Conservation (phyloP, 2,888 invertebrate genomes). For the Xestia c-nigrum region DNA sequence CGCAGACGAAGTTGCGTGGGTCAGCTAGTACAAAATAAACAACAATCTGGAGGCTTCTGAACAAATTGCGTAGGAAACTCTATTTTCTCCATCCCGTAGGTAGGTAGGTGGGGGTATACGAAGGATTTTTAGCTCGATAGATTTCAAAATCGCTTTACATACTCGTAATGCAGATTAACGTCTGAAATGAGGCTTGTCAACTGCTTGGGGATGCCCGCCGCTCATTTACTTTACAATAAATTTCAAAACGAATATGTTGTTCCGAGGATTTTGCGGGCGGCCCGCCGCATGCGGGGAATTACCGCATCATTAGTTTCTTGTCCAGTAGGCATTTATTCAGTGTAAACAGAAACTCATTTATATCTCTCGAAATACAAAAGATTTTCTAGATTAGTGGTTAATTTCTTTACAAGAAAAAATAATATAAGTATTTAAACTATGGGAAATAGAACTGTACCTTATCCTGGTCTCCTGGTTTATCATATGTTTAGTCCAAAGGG, state of each 20-base stretch:
- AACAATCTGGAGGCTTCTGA: not conserved
- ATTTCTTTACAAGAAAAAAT: not conserved
- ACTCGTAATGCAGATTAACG: not conserved
- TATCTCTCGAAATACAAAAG: not conserved
- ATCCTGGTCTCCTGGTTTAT: not conserved
- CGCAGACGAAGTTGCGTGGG: no score
- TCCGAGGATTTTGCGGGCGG: no score
- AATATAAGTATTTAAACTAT: not conserved
- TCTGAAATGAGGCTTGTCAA: not conserved
- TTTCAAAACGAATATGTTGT: not conserved
- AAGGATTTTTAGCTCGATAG: not conserved
- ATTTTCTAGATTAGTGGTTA: not conserved
- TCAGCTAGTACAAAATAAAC: not conserved
- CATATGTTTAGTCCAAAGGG: not conserved
- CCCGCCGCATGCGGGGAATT: not conserved
- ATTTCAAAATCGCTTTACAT: not conserved
- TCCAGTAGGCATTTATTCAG: not conserved
- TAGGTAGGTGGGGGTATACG: not conserved
- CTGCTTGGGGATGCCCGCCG: not conserved
- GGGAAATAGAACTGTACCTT: not conserved
- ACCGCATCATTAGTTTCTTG: not conserved
- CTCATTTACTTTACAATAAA: not conserved
- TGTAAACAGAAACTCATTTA: not conserved
- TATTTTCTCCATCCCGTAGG: not conserved
- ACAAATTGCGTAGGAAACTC: not conserved